Evolutionary conservation across 2,797 vertebrate genomes (phyloP), one percentile per base, ranked within the genome.

Genomic region (Platalea minor): DNA sequence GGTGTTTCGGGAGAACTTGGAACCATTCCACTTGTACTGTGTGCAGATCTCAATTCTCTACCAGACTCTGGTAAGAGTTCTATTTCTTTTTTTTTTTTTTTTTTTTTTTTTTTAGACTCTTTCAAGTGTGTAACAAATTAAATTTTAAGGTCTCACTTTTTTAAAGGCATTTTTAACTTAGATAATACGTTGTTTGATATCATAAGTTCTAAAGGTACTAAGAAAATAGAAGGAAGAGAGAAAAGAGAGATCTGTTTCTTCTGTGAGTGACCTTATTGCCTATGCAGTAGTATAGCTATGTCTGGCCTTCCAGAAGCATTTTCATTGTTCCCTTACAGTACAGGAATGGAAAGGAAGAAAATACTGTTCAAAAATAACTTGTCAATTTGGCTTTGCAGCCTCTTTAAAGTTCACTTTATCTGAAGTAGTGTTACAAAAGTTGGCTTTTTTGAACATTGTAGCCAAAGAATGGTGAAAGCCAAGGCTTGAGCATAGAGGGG

Each of bases 31-130:
- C 98, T 99, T 94, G 99, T 99, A 96, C 98, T 99, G 90, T 99
- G 99, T 96, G 99, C 99, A 95, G 99, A 99, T 98, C 99, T 99
- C 97, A 99, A 99, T 98, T 99, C 99, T 91, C 97, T 99, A 90
- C 99, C 99, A 37, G 99, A 99, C 96, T 99, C 99, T 73, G 99
- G 99, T 99, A 98, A 98, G 98, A 96, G 53, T 26, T 91, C 73
- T 50, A 16, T 86, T 84, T 82, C 7, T 85, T 48, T 41, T 43
- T 33, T 85, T 48, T 51, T 43, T 31, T 28, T 48, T 51, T 43
- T 31, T 28, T 37, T 43, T 39, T 89, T 51, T 53, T 72, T 37
- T 37, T 37, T 7, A 56, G 10, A 33, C 25, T 73, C 4, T 79
- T 93, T 68, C 7, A 63, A 69, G 14, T 69, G 35, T 87, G 35